A percentile compares a stretch with the other conserved stretches of the same genome.
Conservation (phyloP, 92 coral and sea anemone species). For the Palythoa caribaeorum region DNA sequence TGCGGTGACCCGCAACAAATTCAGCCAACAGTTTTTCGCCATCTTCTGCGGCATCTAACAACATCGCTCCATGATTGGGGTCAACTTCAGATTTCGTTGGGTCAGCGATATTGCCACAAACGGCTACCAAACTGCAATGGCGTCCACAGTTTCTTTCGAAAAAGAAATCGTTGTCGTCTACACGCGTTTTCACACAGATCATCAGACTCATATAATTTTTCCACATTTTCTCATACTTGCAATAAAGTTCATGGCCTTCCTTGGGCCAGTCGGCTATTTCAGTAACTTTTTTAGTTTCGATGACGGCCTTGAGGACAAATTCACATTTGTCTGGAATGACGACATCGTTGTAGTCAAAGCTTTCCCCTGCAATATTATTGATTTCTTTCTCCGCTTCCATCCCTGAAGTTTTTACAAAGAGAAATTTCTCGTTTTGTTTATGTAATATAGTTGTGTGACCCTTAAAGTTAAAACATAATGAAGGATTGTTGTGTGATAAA, state of each 20-base stretch:
- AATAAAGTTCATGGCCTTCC: constrained; percentile 19
- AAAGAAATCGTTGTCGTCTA: constrained; percentile 42
- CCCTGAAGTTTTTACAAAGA: not conserved
- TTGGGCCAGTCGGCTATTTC: constrained; percentile 37
- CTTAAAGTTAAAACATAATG: not conserved
- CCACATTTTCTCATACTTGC: constrained; percentile 38
- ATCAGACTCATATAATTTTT: constrained; percentile 19
- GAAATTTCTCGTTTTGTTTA: not conserved
- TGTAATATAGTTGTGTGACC: not conserved
- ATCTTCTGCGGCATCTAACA: constrained; percentile 28
- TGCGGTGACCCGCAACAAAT: constrained; percentile 26
- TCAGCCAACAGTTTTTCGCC: constrained; percentile 20
- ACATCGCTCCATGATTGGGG: constrained; percentile 23
- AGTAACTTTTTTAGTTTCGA: constrained; percentile 4
- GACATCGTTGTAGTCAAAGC: constrained; percentile 30
- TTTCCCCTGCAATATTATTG: not conserved
- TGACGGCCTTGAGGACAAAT: constrained; percentile 12
- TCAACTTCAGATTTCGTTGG: constrained; percentile 23
- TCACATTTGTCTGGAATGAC: constrained; percentile 36
- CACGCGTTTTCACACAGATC: constrained; percentile 37
- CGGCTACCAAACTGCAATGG: constrained; percentile 24
- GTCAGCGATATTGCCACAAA: constrained; percentile 32
- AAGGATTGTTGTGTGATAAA: constrained; percentile 32
- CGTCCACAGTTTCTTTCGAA: constrained; percentile 48
- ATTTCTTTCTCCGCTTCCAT: constrained; percentile 29